phyloP scores from a whole-genome alignment of 2,113 vertebrate species.

The Nothobranchius furzeri region DNA sequence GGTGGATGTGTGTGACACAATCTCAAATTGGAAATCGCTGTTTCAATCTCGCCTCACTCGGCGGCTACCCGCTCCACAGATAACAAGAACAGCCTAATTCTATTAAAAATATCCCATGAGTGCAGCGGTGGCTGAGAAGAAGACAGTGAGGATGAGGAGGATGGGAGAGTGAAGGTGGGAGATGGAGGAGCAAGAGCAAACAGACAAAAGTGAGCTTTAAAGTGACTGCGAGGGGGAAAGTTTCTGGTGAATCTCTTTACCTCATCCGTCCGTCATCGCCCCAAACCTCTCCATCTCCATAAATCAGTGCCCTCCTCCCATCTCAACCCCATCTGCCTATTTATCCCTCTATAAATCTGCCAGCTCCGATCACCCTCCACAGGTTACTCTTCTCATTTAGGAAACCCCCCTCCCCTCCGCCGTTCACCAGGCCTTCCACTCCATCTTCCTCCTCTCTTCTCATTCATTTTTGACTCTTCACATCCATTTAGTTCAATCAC shows the following conservation, averaged over 20 bases:
- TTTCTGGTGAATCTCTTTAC: slow-evolving; percentile 54
- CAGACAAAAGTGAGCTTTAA: slow-evolving; percentile 40
- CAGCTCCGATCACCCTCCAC: slow-evolving; percentile 67
- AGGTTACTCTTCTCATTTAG: slow-evolving; percentile 66
- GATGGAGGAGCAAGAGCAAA: slow-evolving; percentile 12
- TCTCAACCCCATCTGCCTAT: slow-evolving; percentile 78
- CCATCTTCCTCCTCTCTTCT: slow-evolving; percentile 19
- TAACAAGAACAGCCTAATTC: slow-evolving; percentile 80
- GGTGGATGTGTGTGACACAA: slow-evolving; percentile 81
- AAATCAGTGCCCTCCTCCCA: slow-evolving; percentile 61
- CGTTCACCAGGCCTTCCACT: slow-evolving; percentile 13
- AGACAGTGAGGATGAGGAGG: slow-evolving; percentile 10
- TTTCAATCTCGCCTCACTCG: slow-evolving; percentile 82
- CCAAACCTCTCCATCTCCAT: slow-evolving; percentile 49
- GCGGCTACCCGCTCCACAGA: slow-evolving; percentile 72
- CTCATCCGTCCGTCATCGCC: slow-evolving; percentile 65
- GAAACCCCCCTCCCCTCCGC: slow-evolving; percentile 8
- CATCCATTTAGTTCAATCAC: slow-evolving; percentile 41
- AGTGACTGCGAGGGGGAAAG: slow-evolving; percentile 36
- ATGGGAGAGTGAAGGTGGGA: slow-evolving; percentile 3
- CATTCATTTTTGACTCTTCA: slow-evolving; percentile 34
- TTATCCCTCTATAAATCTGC: slow-evolving; percentile 72
- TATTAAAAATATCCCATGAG: slow-evolving; percentile 81
- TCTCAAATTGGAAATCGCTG: slow-evolving; percentile 86
- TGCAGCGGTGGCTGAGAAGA: slow-evolving; percentile 54